phyloP scores from a whole-genome alignment of 1,140 invertebrate species.

The Camponotus floridanus region DNA sequence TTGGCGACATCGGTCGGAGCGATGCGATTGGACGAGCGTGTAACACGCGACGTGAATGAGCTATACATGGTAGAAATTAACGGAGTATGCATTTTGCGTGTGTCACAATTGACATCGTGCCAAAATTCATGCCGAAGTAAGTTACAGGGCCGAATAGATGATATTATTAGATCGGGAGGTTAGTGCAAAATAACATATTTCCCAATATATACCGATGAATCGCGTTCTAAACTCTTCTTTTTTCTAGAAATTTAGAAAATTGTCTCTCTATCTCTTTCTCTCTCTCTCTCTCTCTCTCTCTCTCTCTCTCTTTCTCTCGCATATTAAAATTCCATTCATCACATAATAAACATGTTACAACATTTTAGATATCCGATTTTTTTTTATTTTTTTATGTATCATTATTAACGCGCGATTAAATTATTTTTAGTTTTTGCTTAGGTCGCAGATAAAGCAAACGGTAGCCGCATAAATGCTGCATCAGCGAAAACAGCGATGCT shows the following conservation, averaged over 20 bases:
- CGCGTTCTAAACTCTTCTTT: background rate
- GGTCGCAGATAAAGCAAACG: background rate
- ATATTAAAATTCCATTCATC: conserved; percentile 7
- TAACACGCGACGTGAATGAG: conserved; percentile 24
- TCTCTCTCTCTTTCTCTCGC: background rate
- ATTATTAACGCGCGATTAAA: background rate
- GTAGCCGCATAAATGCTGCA: background rate
- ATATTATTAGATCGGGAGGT: conserved; percentile 76
- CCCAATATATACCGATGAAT: conserved; percentile 51
- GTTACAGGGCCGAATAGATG: conserved; percentile 77
- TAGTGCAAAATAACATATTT: conserved; percentile 63
- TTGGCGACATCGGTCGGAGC: background rate
- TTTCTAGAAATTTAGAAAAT: background rate
- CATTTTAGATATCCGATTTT: conserved; percentile 24
- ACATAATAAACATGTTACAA: background rate
- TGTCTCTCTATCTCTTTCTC: background rate
- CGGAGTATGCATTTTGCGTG: conserved; percentile 56
- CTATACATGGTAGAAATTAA: conserved; percentile 26
- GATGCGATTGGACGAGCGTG: background rate
- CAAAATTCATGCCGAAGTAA: conserved; percentile 78
- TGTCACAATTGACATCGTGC: conserved; percentile 82
- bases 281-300: background rate
- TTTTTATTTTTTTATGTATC: background rate
- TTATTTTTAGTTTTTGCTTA: conserved; percentile 54
- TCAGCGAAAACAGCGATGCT: conserved; percentile 33